phyloP scores from a whole-genome alignment of 2,888 invertebrate genomes.

The Coleophora deauratella region DNA sequence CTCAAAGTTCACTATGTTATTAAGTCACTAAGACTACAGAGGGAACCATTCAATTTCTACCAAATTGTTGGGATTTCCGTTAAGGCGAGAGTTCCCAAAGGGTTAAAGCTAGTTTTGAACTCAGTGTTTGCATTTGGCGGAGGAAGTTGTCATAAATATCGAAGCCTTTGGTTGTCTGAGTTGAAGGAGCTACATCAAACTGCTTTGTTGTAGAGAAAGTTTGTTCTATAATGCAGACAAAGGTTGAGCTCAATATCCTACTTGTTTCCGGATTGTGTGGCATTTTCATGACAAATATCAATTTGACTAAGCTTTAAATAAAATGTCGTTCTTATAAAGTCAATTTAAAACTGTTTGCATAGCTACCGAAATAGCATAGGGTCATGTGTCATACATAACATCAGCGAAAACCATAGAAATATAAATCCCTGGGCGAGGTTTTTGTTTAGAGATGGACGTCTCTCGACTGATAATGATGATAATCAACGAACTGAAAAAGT shows the following conservation, averaged over 20 bases:
- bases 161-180: conserved; percentile 47
- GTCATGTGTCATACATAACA: no score
- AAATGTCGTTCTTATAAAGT: no score
- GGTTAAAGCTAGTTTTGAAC: conserved; percentile 58
- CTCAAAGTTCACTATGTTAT: no score
- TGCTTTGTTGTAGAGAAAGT: conserved; percentile 56
- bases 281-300: conserved; percentile 27
- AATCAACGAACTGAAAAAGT: no score
- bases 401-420: no score
- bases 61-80: conserved; percentile 54
- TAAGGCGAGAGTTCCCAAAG: conserved; percentile 45
- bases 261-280: conserved; percentile 32
- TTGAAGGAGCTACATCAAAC: conserved; percentile 54
- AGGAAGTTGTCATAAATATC: conserved; percentile 62
- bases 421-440: no score
- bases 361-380: no score
- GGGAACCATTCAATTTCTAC: conserved; percentile 42
- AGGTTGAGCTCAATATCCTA: conserved; percentile 55
- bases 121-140: conserved; percentile 55
- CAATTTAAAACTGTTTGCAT: no score
- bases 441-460: no score
- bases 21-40: background rate
- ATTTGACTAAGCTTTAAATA: no score
- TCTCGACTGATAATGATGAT: no score
- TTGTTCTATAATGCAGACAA: no score